A percentile compares a stretch with the other conserved stretches of the same genome.
These are phyloP conservation scores for Listronotus oregonensis DNA, from an alignment of 1,140 invertebrate genomes.

Conservation along the genomic window DNA sequence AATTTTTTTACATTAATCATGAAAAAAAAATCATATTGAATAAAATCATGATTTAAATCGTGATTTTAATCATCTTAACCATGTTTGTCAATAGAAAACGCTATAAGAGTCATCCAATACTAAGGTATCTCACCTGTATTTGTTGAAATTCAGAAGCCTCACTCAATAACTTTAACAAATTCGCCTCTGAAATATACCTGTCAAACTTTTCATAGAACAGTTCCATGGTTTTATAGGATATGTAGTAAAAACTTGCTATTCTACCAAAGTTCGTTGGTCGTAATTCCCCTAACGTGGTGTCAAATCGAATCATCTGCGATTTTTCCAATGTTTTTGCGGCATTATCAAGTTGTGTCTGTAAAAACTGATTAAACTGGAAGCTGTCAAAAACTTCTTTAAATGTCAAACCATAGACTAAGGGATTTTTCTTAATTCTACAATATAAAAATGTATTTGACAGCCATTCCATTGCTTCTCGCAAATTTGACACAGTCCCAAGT, in stretches of 20 bases:
- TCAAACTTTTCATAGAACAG: conserved; percentile 82
- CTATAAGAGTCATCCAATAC: too few species aligned
- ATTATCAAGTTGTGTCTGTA: conserved; percentile 46
- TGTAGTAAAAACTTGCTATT: conserved; percentile 97
- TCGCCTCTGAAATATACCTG: conserved; percentile 82
- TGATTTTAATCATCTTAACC: too few species aligned
- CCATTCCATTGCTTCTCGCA: conserved; percentile 97
- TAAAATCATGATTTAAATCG: too few species aligned
- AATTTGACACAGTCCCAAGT: conserved; percentile 91
- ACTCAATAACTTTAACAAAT: conserved; percentile 88
- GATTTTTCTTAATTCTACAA: conserved; percentile 93
- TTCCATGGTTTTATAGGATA: conserved; percentile 95
- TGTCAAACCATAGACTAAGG: conserved; percentile 66
- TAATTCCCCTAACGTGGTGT: conserved; percentile 81
- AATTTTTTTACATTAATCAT: too few species aligned
- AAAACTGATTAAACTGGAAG: conserved; percentile 42
- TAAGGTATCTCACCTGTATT: conserved; percentile 74
- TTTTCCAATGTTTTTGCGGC: conserved; percentile 88
- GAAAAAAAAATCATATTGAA: too few species aligned
- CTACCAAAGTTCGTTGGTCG: conserved; percentile 82
- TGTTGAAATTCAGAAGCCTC: conserved; percentile 94
- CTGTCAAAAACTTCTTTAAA: conserved; percentile 45
- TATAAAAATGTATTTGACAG: conserved; percentile 96
- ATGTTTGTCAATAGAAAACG: too few species aligned
- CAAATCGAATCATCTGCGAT: conserved; percentile 92